Base-by-base conservation (phyloP, 2,113 vertebrate species). In the Emydura subglobosa region DNA sequence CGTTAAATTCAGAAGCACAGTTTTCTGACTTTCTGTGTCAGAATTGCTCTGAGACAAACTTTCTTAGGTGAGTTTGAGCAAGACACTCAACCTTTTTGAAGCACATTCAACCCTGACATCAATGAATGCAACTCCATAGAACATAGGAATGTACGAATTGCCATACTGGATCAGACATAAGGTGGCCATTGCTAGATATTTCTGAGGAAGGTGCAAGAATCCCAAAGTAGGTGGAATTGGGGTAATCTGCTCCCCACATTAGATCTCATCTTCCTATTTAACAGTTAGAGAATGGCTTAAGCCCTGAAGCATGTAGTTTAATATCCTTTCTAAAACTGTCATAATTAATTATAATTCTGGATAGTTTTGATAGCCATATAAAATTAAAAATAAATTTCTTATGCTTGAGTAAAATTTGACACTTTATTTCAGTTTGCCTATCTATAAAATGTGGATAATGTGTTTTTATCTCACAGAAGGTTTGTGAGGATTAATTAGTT, bases 361-460 rank as follows among this genome's bases (percentile, higher is more conserved):
- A 51, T 95, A 87, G 61, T 68, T 68, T 10, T 8, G 3, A 34
- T 68, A 85, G 50, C 82, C 1, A 16, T n/a, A 39, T 54, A 68
- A 85, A 82, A 80, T 39, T 24, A 51, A 5, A n/a, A 2, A 39
- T 39, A 39, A 39, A 39, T 85, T 89, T 86, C 11, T 85, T 42
- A 74, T 12, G 55, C 7, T 74, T 79, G 10, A 55, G 61, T 0
- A 82, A 87, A 82, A 91, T 31, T 59, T 54, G 1, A 5, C 34
- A 29, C 9, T 47, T 44, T 44, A 5, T 44, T 7, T 34, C 10
- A 16, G 12, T 68, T 92, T 91, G 82, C 10, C 54, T 2, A 22
- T 83, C 50, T 81, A 25, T 57, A 50, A 83, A 1, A 5, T 83
- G 0, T 1, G 27, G 1, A 4, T 83, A 2, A 6, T 90, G 5